Evolutionary conservation across 2,797 vertebrate species (phyloP).

Genomic region (Eutrigla gurnardus): DNA sequence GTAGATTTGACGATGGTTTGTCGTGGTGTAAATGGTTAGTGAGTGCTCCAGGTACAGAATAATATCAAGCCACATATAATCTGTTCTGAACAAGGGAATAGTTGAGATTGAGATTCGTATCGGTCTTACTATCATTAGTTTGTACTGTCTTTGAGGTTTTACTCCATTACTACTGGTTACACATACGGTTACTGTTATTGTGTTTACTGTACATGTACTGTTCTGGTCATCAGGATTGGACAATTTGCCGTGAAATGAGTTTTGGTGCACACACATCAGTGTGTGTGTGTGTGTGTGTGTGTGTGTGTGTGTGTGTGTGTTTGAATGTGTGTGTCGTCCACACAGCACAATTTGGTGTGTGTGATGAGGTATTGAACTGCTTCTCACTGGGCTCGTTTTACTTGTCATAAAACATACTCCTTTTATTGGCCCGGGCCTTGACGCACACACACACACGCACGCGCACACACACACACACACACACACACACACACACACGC

Average conservation of each 20-base stretch:
- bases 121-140: not conserved
- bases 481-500: no score
- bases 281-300: conserved; percentile 20
- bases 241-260: conserved; percentile 44
- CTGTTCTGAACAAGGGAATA: no score
- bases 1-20: no score
- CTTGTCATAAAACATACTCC: conserved; percentile 84
- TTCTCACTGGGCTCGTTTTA: conserved; percentile 74
- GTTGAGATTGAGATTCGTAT: no score
- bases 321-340: conserved; percentile 55
- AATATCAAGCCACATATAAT: not conserved
- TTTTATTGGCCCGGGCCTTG: conserved; percentile 76
- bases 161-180: not conserved
- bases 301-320: conserved; percentile 9
- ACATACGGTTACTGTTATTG: not conserved
- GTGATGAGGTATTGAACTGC: conserved; percentile 85
- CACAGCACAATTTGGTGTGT: conserved; percentile 69
- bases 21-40: no score
- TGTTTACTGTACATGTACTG: not conserved
- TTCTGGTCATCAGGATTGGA: conserved; percentile 23
- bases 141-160: not conserved
- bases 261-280: conserved; percentile 27
- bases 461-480: conserved; percentile 23
- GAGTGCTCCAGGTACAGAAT: no score
- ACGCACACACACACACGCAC: conserved; percentile 31